These are phyloP conservation scores for Gonioctena quinquepunctata DNA, from an alignment of 1,140 invertebrate species.

Conservation along the genomic window DNA sequence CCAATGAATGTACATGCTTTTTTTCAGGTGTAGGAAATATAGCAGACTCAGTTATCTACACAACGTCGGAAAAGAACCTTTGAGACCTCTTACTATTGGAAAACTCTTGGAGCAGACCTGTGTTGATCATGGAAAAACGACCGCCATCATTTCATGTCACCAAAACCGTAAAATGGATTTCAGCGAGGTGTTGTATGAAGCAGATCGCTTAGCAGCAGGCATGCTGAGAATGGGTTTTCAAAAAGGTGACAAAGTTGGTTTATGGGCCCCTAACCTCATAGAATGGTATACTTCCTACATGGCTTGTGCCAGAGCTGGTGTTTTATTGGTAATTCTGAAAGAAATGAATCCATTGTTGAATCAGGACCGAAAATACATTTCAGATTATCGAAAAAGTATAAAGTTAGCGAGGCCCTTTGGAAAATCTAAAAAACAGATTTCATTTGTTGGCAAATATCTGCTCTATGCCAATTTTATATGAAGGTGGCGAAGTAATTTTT, in stretches of 20 bases:
- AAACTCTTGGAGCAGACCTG: constrained; percentile 63
- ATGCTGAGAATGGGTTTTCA: constrained; percentile 76
- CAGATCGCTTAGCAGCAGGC: constrained; percentile 80
- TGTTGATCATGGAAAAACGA: constrained; percentile 60
- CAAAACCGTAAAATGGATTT: constrained; percentile 69
- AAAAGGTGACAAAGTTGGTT: constrained; percentile 80
- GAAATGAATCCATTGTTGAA: not conserved
- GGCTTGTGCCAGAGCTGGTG: constrained; percentile 79
- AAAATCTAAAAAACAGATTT: no score
- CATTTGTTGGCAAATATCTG: no score
- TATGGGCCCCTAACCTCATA: constrained; percentile 86
- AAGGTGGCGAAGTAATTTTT: no score
- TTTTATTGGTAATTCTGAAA: constrained; percentile 68
- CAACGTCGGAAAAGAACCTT: constrained; percentile 60
- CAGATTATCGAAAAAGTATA: no score
- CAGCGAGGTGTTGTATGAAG: constrained; percentile 65
- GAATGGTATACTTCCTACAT: constrained; percentile 82
- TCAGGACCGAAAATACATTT: no score
- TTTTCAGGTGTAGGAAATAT: constrained; percentile 13
- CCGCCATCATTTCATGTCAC: constrained; percentile 65
- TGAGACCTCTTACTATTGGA: constrained; percentile 68
- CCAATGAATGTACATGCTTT: not conserved
- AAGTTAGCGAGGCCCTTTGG: no score
- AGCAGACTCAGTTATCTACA: constrained; percentile 57
- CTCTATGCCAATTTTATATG: no score